Base-by-base conservation (phyloP, 2,888 invertebrate genomes). In the Lottia scabra region DNA sequence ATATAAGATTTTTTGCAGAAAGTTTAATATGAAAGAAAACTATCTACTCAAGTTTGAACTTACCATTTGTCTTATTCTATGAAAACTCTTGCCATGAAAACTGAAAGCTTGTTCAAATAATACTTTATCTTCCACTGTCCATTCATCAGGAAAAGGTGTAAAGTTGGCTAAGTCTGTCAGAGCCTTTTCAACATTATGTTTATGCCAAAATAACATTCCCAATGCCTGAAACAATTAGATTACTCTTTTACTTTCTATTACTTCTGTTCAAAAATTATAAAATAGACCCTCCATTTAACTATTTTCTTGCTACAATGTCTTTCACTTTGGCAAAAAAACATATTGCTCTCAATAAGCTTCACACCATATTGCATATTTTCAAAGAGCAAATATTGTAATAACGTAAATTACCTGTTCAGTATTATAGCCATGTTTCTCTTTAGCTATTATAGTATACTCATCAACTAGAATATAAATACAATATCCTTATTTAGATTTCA, bases 161-260 rank as follows among this genome's bases (percentile, higher is more conserved):
- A 98, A 99, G 90, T 98, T 98, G 1, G 97, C 95, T 83, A 99
- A 92, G 89, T 98, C 98, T 89, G 95, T 92, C 26, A 97, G 94
- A 12, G 98, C 98, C 84, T 95, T 92, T 81, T 95, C 96, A 75
- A 98, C 92, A 89, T 98, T 96, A 90, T 98, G 98, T 91, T 97
- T 97, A 88, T 98, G 98, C 97, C 98, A 99, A 90, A 97, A 98
- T 56, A 99, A 91, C 96, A 99, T 97, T 15, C 98, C 98, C 74
- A 99, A 91, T 26, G 98, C 98, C 91, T 91, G 81, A 1, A 81
- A 70, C 45, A 44, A 63, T 56, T 26, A 63, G 15, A 70, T 38
- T 38, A 38, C n/a, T n/a, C n/a, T n/a, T n/a, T n/a, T n/a, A n/a
- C n/a, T n/a, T 30, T 30, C 6, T 4, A 30, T 30, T 30, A 30